Evolutionary conservation across 2,888 invertebrate genomes (phyloP), one percentile per base, ranked within the genome.

Genomic region (Agrochola lychnidis): DNA sequence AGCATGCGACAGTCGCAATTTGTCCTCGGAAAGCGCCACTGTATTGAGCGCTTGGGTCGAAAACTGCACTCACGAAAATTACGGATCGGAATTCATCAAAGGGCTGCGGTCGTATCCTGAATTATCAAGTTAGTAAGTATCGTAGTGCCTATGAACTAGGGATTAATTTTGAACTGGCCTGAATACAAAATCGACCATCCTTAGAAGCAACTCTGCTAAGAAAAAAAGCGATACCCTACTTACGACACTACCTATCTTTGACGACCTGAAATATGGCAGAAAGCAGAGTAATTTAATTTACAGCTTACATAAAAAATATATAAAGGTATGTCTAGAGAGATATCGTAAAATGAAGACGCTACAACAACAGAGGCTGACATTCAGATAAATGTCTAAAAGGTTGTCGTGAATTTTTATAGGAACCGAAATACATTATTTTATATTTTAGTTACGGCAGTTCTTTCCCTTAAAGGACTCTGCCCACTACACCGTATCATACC

Each of bases 301-400:
- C 45, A 36, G 56, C 73, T 42, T 4, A 25, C 70, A 53, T 53
- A 36, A 70, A 51, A 30, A 42, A 19, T 16, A 42, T 22, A 56
- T 72, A 56, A 72, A 42, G 12, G 12, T n/a, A 73, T 45, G 5
- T 72, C 53, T n/a, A 45, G 56, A 45, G 36, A 10, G 2, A 67
- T 51, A 76, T 45, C 40, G 5, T 68, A 42, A n/a, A 57, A 68
- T 19, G 42, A 42, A 51, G 7, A 42, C 22, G 14, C 19, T 40
- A 22, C 36, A 48, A 63, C 22, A 53, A 63, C 7, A 76, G 12
- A 10, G 19, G 14, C 42, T 12, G 14, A 53, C 56, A 45, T 45
- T 36, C 53, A 36, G 36, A 45, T 19, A 66, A 36, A 25, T 45
- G 7, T 22, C 7, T 10, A 22, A 73, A 42, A 53, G 45, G 9